Evolutionary conservation across 2,888 invertebrate species (phyloP), one percentile per base, ranked within the genome.

Genomic region (Epinotia demarniana): DNA sequence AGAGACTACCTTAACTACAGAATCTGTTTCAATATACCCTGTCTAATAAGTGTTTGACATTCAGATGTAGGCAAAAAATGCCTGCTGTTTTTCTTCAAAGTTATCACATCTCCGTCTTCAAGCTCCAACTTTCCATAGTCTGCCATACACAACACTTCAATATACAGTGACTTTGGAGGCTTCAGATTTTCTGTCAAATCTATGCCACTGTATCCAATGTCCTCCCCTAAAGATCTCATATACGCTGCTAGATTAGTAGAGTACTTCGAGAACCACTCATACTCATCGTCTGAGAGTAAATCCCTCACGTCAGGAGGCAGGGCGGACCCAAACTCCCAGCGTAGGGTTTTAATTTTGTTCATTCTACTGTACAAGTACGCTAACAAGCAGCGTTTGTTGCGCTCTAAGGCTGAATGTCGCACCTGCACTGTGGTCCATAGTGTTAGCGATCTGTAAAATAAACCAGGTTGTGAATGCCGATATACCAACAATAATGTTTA

Each of bases 321-420:
- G 64, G 98, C 97, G 55, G 98, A 97, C 0, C 99, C 99, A 87
- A 99, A 98, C 84, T 99, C 98, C 99, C 99, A 99, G 64, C 99
- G 95, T 89, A 98, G 95, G n/a, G 97, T 96, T 81, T 97, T 96
- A 27, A 99, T 95, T 83, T 96, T 96, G 80, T 95, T 95, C 87
- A 99, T 94, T 79, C 99, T 95, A 83, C 97, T 97, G 87, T 97
- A 97, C 70, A 98, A 92, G 83, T 98, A 98, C 0, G 97, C 96
- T 0, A 99, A 92, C 0, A 99, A 93, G 85, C 99, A 99, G 53
- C 99, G 95, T 86, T 98, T 97, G 86, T 99, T 98, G 60, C 99
- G 95, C 87, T 98, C 97, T 19, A 99, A 89, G 0, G 97, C 98
- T 53, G 97, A 96, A 88, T 99, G 99, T 16, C 98, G 95, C 62